Evolutionary conservation across 2,113 vertebrate species (phyloP), one percentile per base, ranked within the genome.

Genomic region (Nerophis ophidion): DNA sequence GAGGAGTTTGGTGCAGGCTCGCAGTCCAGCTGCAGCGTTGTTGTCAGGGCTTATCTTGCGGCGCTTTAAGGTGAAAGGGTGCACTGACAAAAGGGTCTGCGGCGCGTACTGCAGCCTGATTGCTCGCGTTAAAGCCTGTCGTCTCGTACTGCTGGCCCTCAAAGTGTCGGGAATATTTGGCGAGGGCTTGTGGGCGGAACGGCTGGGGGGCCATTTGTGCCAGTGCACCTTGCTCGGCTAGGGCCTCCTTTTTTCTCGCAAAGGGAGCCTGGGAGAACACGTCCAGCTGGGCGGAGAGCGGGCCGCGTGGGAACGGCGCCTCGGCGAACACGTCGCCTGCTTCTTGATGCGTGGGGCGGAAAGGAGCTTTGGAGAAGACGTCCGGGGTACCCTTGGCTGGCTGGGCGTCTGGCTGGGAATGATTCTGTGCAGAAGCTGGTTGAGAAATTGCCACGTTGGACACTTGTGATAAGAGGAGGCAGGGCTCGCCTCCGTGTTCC

Each of bases 111-210:
- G 91, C 69, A 0, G 80, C 81, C 75, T 92, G 90, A 15, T 79
- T 89, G 85, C 82, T 89, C 78, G 81, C 87, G 33, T 90, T 90
- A 7, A 92, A 91, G 38, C 90, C 87, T 3, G 89, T 89, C 56
- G 90, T 89, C 6, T 89, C 91, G 52, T 91, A 89, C 75, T 91
- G 89, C 69, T 84, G 77, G 38, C 90, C 92, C n/a, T 92, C 76
- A 75, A 95, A 98, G 88, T 99, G 96, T 52, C 95, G 92, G 75
- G 97, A 99, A 60, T 99, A 99, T 79, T 98, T 99, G 42, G 93
- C 81, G 55, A 99, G 75, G 51, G 93, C 85, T 47, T 95, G 93
- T 0, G 93, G 93, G 63, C 86, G 92, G 90, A 98, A 96, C 16
- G 94, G 88, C 8, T 91, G 88, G 57, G 75, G 81, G 35, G 71